Percentiles rank a stretch among this genome's conserved stretches.
phyloP scores from a whole-genome alignment of 1,140 invertebrate species.

The Aculops lycopersici region DNA sequence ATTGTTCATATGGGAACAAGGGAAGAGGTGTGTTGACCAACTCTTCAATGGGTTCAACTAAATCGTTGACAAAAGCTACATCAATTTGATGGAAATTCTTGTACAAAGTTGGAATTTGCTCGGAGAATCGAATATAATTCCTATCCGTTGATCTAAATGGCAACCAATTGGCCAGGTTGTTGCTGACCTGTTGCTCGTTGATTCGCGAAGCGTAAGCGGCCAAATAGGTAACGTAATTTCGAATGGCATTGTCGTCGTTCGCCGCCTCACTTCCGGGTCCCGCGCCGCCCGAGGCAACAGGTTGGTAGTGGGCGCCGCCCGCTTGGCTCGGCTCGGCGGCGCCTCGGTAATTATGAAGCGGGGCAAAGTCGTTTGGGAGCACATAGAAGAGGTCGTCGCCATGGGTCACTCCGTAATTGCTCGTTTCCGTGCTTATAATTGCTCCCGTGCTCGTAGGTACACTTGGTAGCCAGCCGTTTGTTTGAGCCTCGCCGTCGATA shows the following conservation, averaged over 20 bases:
- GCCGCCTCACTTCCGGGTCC: background rate
- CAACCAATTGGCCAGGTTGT: background rate
- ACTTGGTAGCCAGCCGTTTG: background rate
- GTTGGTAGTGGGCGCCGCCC: background rate
- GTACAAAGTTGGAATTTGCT: background rate
- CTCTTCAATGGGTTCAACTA: background rate
- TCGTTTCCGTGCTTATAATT: background rate
- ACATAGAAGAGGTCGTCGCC: slow-evolving; percentile 6
- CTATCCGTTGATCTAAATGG: background rate
- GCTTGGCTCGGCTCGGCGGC: background rate
- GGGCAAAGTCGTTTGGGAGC: slow-evolving; percentile 2
- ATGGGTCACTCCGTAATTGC: slow-evolving; percentile 6
- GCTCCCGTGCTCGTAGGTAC: background rate
- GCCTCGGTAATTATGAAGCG: no score
- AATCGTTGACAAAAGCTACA: slow-evolving; percentile 3
- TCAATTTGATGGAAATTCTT: background rate
- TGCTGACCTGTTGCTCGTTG: background rate
- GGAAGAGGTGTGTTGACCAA: background rate
- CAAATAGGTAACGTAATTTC: background rate
- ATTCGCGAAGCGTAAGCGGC: background rate
- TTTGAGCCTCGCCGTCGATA: no score
- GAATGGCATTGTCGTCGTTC: background rate
- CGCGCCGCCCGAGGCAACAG: background rate
- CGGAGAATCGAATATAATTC: background rate
- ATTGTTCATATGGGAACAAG: slow-evolving; percentile 6